Percentiles rank a stretch among this genome's conserved stretches.
Conservation (phyloP, 2,797 vertebrate genomes). For the Periophthalmus magnuspinnatus region DNA sequence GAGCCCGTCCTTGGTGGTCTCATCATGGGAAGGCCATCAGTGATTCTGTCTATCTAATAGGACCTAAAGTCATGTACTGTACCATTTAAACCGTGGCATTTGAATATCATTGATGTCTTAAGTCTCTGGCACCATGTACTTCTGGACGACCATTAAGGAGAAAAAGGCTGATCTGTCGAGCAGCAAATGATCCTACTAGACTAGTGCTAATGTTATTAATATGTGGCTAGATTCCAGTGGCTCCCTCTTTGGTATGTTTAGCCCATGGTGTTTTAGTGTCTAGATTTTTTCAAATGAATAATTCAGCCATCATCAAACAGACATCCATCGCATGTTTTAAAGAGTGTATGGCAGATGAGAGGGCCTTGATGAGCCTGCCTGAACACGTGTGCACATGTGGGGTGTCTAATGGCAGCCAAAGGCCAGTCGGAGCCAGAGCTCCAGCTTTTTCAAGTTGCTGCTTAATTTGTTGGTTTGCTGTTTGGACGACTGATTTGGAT, state of each 20-base stretch:
- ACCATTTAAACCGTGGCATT: slow-evolving; percentile 72
- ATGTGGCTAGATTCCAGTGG: slow-evolving; percentile 71
- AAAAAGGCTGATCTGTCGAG: slow-evolving; percentile 72
- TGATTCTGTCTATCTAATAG: slow-evolving; percentile 67
- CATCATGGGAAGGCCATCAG: slow-evolving; percentile 49
- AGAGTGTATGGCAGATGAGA: slow-evolving; percentile 59
- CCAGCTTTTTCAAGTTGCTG: slow-evolving; percentile 63
- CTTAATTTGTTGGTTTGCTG: slow-evolving; percentile 69
- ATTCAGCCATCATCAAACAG: slow-evolving; percentile 77
- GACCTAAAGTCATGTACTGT: slow-evolving; percentile 60
- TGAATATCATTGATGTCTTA: slow-evolving; percentile 77
- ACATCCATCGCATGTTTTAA: slow-evolving; percentile 71
- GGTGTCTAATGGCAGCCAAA: slow-evolving; percentile 69
- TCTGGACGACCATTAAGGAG: slow-evolving; percentile 76
- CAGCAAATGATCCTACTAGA: slow-evolving; percentile 72
- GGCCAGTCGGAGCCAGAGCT: slow-evolving; percentile 62
- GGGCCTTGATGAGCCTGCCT: slow-evolving; percentile 66
- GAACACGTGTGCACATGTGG: slow-evolving; percentile 55
- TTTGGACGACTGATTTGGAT: slow-evolving; percentile 58
- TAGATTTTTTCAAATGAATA: slow-evolving; percentile 70
- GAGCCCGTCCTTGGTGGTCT: slow-evolving; percentile 69
- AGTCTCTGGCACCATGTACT: slow-evolving; percentile 63
- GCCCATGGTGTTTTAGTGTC: slow-evolving; percentile 74
- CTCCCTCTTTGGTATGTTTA: slow-evolving; percentile 70
- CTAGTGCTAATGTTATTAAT: slow-evolving; percentile 73